A percentile compares a stretch with the other conserved stretches of the same genome.
Conservation (phyloP, 2,113 vertebrate genomes). For the Sporophila hypoxantha region DNA sequence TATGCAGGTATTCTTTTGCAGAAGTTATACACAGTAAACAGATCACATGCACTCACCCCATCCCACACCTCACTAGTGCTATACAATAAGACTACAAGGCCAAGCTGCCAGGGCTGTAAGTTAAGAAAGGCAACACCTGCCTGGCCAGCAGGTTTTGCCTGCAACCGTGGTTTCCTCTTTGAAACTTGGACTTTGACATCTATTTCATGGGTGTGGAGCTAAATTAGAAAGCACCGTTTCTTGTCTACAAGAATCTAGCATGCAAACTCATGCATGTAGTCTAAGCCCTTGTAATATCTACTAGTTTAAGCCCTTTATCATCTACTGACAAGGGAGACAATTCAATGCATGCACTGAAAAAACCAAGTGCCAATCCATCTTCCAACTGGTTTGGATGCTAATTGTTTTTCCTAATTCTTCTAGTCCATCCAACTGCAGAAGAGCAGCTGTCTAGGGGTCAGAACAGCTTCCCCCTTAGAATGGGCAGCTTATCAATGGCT, state of each 20-base stretch:
- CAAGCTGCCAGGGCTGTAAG: not conserved
- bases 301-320: no score
- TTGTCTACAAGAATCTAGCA: not conserved
- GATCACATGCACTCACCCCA: not conserved
- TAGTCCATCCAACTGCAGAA: not conserved
- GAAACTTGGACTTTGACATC: constrained; percentile 12
- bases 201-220: not conserved
- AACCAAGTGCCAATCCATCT: not conserved
- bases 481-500: not conserved
- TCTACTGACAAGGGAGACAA: not conserved
- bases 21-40: not conserved
- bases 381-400: not conserved
- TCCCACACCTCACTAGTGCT: not conserved
- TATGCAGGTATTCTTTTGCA: not conserved
- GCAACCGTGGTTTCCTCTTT: not conserved
- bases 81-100: no score
- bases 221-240: not conserved
- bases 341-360: not conserved
- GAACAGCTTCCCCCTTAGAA: not conserved
- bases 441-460: not conserved
- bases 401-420: not conserved
- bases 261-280: not conserved
- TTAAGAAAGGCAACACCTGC: not conserved
- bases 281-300: not conserved
- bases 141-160: not conserved